phyloP scores from a whole-genome alignment of 2,888 invertebrate species.

The Calliopum simillimum region DNA sequence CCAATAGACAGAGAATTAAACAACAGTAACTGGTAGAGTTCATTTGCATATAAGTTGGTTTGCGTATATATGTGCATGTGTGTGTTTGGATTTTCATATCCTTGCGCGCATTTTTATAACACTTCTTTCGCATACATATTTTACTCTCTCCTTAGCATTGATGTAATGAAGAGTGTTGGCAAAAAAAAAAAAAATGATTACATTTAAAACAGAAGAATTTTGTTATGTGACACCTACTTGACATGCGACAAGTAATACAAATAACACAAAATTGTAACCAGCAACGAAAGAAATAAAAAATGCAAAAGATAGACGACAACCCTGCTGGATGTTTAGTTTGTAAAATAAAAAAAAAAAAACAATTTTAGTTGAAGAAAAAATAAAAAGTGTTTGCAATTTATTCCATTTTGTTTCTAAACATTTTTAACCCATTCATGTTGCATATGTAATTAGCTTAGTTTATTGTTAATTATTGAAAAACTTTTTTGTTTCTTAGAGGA shows the following conservation, averaged over 20 bases:
- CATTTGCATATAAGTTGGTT: conserved; percentile 2
- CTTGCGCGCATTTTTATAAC: not conserved
- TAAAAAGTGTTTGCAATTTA: no score
- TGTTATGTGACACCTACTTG: conserved; percentile 20
- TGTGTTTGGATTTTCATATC: not conserved
- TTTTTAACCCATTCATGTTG: no score
- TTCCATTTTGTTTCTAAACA: no score
- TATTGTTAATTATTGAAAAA: no score
- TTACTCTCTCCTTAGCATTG: no score
- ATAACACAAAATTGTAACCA: not conserved
- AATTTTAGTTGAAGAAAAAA: no score
- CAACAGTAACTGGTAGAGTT: not conserved
- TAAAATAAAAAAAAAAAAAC: no score
- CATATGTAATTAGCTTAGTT: no score
- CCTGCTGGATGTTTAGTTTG: no score
- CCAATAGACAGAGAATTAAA: no score
- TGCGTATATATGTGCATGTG: not conserved
- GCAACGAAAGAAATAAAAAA: not conserved
- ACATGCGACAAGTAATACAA: conserved; percentile 7
- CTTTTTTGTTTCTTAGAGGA: no score
- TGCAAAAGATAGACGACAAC: no score
- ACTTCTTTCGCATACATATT: not conserved
- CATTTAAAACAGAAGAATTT: conserved; percentile 11
- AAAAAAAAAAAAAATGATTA: conserved; percentile 3
- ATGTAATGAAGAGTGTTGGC: not conserved